Conservation (phyloP, 2,888 invertebrate genomes). For the Seladonia tumulorum region DNA sequence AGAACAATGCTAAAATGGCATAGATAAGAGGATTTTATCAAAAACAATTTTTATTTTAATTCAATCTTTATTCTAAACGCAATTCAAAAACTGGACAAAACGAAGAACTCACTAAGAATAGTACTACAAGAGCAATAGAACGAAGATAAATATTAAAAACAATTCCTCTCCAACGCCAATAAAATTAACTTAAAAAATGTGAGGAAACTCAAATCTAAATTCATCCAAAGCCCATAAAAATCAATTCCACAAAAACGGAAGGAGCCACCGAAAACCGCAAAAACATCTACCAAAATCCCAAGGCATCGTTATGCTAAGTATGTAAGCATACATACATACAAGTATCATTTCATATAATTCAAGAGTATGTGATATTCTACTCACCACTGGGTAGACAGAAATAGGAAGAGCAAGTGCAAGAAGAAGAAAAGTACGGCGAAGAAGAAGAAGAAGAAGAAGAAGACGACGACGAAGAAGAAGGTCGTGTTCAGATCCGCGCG, state of each 20-base stretch:
- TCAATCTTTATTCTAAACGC: too few relatives aligned
- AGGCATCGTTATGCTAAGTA: too few relatives aligned
- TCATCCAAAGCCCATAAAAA: neutral
- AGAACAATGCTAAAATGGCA: too few relatives aligned
- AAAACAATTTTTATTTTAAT: too few relatives aligned
- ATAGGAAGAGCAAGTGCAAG: neutral
- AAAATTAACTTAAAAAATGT: too few relatives aligned
- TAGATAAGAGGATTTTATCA: too few relatives aligned
- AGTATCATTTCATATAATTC: neutral
- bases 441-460: neutral
- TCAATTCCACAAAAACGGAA: neutral
- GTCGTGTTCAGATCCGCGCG: slow-evolving; percentile 57
- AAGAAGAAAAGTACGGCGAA: neutral
- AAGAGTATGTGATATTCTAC: neutral
- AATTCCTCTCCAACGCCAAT: too few relatives aligned
- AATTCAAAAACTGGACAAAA: too few relatives aligned
- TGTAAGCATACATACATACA: too few relatives aligned
- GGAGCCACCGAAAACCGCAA: neutral
- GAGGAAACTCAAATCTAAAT: too few relatives aligned
- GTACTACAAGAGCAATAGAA: neutral
- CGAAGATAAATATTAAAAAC: too few relatives aligned
- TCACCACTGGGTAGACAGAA: neutral
- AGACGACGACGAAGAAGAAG: neutral
- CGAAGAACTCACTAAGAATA: neutral
- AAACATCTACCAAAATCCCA: neutral